A percentile compares a stretch with the other conserved stretches of the same genome.
phyloP scores from a whole-genome alignment of 2,113 vertebrate species.

The Rhineura floridana region DNA sequence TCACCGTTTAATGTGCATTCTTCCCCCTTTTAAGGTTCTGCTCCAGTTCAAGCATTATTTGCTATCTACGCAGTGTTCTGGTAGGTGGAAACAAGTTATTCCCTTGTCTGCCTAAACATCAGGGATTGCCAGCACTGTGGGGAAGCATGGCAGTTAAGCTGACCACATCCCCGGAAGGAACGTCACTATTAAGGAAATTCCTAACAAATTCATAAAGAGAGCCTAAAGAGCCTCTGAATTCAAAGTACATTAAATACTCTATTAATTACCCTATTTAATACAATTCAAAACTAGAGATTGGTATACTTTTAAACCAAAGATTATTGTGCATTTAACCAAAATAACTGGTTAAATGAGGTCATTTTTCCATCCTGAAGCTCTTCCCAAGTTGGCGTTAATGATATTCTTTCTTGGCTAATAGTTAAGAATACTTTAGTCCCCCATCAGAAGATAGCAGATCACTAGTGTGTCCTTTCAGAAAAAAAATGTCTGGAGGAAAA shows the following conservation, averaged over 20 bases:
- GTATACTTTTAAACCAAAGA: neutral
- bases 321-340: neutral
- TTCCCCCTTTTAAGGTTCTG: neutral
- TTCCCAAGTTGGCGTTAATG: neutral
- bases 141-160: neutral
- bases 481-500: neutral
- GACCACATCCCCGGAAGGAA: neutral
- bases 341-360: neutral
- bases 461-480: neutral
- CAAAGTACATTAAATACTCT: neutral
- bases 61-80: neutral
- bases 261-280: neutral
- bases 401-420: neutral
- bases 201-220: neutral
- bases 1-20: neutral
- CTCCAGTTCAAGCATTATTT: neutral
- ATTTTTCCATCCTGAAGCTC: neutral
- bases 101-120: neutral
- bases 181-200: neutral
- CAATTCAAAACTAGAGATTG: neutral
- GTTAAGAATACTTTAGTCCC: neutral
- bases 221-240: neutral
- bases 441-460: neutral
- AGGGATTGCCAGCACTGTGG: neutral
- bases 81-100: neutral